Evolutionary conservation across 92 coral and sea anemone species (phyloP).

Genomic region (Pocillopora meandrina): DNA sequence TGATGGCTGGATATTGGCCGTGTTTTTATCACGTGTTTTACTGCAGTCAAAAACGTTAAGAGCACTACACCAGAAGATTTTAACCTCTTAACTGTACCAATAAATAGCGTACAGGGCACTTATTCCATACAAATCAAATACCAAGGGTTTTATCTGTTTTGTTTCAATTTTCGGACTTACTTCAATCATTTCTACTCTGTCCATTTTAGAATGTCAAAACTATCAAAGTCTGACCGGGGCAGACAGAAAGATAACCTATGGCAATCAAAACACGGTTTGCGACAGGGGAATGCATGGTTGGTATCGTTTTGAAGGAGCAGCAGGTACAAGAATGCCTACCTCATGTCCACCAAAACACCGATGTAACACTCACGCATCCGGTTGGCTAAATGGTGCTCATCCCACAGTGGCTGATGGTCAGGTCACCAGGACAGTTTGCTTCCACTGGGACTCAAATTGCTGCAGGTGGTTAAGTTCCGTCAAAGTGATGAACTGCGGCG

Average conservation of each 20-base stretch:
- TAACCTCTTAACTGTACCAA: no score
- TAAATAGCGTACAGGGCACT: no score
- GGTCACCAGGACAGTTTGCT: constrained; percentile 16
- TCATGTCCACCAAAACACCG: neutral
- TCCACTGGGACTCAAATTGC: neutral
- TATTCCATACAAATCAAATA: no score
- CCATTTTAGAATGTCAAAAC: no score
- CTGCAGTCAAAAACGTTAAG: no score
- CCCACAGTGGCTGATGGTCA: constrained; percentile 7
- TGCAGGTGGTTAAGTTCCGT: neutral
- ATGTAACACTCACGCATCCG: constrained; percentile 4
- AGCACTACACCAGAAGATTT: no score
- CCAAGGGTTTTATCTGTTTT: no score
- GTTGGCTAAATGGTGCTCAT: constrained; percentile 11
- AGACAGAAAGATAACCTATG: neutral
- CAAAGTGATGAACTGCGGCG: constrained; percentile 12
- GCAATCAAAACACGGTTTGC: neutral
- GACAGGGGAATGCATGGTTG: neutral
- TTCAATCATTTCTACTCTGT: no score
- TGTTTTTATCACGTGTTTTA: no score
- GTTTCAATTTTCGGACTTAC: no score
- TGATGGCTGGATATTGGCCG: no score
- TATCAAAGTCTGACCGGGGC: no score
- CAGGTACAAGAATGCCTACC: constrained; percentile 7
- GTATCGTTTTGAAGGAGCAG: constrained; percentile 26